Base-by-base conservation (phyloP, 2,797 vertebrate species). In the Neopelma chrysocephalum region DNA sequence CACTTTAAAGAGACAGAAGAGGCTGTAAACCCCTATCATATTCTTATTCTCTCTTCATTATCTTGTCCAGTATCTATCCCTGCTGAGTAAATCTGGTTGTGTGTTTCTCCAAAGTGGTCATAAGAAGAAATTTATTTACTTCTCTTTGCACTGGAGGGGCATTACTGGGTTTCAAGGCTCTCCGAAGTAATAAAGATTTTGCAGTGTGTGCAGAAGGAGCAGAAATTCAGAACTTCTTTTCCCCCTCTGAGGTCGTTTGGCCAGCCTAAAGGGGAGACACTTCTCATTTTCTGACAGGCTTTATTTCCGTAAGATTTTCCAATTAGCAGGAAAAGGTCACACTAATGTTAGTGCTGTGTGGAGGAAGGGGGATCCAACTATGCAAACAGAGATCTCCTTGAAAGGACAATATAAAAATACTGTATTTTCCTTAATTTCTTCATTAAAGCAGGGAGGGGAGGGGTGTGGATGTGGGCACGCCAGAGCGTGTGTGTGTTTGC, bases 81-180 rank as follows among this genome's bases (percentile, higher is more conserved):
- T 98, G 98, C 98, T 98, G 98, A 98, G 98, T 98, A 98, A 98
- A 98, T 98, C 98, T 98, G 98, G 97, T 98, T 98, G 98, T 98
- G 98, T 98, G 98, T 98, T 98, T 98, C 98, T 98, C 98, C 98
- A 98, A 98, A 98, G 98, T 98, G 98, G 98, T 98, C 98, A 98
- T 98, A 98, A 98, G 98, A 98, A 98, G 98, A 98, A 98, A 98
- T 98, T 98, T 98, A 98, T 98, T 98, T 98, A 98, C 98, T 98
- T 98, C 98, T 97, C 97, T 98, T 98, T 98, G 98, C 98, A 98
- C 98, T 98, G 98, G 98, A 98, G 98, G 98, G 97, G 98, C 98
- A 98, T 98, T 98, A 98, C 98, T 68, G 96, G 96, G 97, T 98
- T 98, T 97, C 98, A 98, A 98, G 98, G 97, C 98, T 98, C 98